Evolutionary conservation across 2,113 vertebrate species (phyloP).

Genomic region (Cyanistes caeruleus): DNA sequence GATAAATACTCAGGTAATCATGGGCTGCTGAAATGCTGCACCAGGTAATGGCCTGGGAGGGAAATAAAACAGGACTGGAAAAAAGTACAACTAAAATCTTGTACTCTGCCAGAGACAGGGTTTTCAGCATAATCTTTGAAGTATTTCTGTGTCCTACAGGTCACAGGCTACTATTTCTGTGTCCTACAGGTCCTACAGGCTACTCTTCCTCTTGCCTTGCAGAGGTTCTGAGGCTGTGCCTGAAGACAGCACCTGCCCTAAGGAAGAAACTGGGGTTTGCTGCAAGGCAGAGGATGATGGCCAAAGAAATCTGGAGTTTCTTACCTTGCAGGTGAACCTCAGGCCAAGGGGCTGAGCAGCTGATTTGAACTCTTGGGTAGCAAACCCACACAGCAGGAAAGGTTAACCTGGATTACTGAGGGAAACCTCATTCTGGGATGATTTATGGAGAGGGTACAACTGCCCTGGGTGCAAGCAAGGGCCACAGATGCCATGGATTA

Average conservation of each 20-base stretch:
- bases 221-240: not conserved
- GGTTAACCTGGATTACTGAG: not conserved
- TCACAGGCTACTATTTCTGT: not conserved
- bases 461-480: not conserved
- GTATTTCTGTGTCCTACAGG: not conserved
- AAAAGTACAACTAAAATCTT: not conserved
- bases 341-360: accelerated
- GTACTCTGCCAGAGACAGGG: not conserved
- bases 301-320: not conserved
- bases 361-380: not conserved
- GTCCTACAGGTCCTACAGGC: not conserved
- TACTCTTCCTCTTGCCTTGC: not conserved
- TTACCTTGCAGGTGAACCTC: not conserved
- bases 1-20: constrained; percentile 36
- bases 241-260: not conserved
- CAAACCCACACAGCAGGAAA: not conserved
- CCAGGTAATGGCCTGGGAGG: not conserved
- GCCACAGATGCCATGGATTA: constrained; percentile 15
- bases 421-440: not conserved
- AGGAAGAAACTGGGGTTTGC: not conserved
- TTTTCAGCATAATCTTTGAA: not conserved
- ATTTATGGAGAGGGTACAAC: not conserved
- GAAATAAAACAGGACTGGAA: not conserved
- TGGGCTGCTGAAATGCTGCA: not conserved
- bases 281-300: not conserved